phyloP scores from a whole-genome alignment of 2,113 vertebrate species.

The Columba livia region DNA sequence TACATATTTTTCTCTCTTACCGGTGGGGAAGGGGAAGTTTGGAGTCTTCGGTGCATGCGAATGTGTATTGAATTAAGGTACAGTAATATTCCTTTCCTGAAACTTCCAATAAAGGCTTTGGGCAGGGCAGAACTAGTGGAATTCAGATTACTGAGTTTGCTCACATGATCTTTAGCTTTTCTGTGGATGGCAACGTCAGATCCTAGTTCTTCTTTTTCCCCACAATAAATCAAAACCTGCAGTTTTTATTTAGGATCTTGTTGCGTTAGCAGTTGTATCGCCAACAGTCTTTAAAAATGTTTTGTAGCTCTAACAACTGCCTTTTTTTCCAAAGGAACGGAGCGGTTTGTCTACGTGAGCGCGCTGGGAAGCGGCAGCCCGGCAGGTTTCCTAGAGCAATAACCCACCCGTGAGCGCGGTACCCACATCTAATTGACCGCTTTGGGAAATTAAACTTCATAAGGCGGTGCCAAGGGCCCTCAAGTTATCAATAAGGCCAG shows the following conservation, averaged over 20 bases:
- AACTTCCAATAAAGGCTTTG: background rate
- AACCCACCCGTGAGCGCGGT: background rate
- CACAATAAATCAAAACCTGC: background rate
- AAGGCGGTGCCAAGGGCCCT: conserved; percentile 25
- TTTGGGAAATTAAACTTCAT: conserved; percentile 72
- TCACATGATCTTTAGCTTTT: background rate
- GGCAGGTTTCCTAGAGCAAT: conserved; percentile 48
- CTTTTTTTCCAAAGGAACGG: background rate
- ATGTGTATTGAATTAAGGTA: background rate
- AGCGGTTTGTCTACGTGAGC: background rate
- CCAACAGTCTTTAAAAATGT: background rate
- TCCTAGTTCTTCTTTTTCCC: background rate
- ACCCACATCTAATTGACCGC: conserved; percentile 57
- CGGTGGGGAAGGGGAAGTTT: background rate
- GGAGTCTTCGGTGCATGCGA: background rate
- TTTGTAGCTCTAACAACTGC: background rate
- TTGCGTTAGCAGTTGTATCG: background rate
- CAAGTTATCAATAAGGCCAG: conserved; percentile 53
- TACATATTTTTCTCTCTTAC: background rate
- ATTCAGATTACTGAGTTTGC: background rate
- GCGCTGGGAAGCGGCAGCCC: background rate
- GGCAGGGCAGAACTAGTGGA: background rate
- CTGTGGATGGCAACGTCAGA: background rate
- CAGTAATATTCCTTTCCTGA: background rate
- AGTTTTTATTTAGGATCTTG: background rate